Base-by-base conservation (phyloP, 2,797 vertebrate genomes). In the Epinephelus malabaricus region DNA sequence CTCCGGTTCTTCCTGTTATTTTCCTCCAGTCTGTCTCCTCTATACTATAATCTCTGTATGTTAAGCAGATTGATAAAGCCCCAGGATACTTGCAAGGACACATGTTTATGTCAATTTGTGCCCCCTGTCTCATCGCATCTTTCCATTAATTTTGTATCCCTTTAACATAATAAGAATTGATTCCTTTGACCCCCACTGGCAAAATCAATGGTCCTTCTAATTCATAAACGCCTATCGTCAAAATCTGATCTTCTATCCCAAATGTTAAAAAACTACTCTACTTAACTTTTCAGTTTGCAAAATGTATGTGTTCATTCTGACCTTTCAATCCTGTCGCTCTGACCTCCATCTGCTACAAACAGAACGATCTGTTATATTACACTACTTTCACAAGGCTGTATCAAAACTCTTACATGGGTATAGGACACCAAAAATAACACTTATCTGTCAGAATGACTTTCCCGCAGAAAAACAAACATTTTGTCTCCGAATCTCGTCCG, bases 361-460 rank as follows among this genome's bases (percentile, higher is more conserved):
- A 23, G 17, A 34, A 19, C 5, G 10, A 60, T 77, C 62, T 43
- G 11, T 80, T 61, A 7, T 49, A 34, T 50, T 25, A 17, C 8
- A 54, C 5, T 13, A 45, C 12, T 71, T 54, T 71, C 3, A 53
- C 43, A 18, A 21, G 13, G 38, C 19, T 53, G 7, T 18, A 60
- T 60, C 6, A 21, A 40, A 54, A 63, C 30, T 19, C 23, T 45
- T 18, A 60, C 25, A 50, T 17, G 27, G 45, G 23, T 25, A 21
- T 59, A 73, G 50, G 45, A 63, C 25, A 40, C 40, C 15, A 73
- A n/a, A 19, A 62, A 8, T 45, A 50, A 38, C 34, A n/a, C 13
- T 14, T 13, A 64, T 50, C 4, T 54, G 30, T 77, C 69, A 76
- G 53, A 82, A 51, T 25, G 15, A 69, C 50, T 45, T 73, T 64